A percentile compares a stretch with the other conserved stretches of the same genome.
Evolutionary conservation across 2,113 vertebrate genomes (phyloP).

Genomic region (Columba livia): DNA sequence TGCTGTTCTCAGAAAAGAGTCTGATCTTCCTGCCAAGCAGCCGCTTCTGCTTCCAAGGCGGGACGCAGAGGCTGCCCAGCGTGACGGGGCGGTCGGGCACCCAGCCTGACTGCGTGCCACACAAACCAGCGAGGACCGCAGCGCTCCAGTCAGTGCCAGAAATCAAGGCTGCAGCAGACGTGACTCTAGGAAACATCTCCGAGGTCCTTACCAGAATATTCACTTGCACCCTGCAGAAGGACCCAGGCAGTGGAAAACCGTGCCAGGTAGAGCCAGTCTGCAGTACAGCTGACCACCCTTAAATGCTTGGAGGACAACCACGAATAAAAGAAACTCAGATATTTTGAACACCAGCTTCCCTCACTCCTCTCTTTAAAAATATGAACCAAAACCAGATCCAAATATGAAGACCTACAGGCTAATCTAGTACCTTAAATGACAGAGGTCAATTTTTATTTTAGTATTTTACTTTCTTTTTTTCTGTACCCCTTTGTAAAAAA

Average conservation of each 20-base stretch:
- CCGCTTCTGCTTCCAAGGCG: neutral
- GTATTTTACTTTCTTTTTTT: neutral
- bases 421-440: neutral
- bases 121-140: neutral
- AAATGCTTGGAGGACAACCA: neutral
- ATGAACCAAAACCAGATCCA: neutral
- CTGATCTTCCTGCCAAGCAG: slow-evolving; percentile 42
- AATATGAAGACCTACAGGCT: neutral
- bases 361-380: neutral
- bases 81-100: neutral
- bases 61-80: neutral
- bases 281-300: neutral
- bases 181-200: neutral
- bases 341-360: slow-evolving; percentile 8
- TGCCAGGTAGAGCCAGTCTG: neutral
- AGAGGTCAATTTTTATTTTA: neutral
- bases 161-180: neutral
- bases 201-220: neutral
- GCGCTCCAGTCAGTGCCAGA: neutral
- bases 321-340: neutral
- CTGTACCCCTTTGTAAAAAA: neutral
- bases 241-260: neutral
- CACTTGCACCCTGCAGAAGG: neutral
- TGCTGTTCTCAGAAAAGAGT: slow-evolving; percentile 29
- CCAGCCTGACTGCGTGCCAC: neutral